Base-by-base conservation (phyloP, 2,113 vertebrate genomes). In the Odocoileus virginianus region DNA sequence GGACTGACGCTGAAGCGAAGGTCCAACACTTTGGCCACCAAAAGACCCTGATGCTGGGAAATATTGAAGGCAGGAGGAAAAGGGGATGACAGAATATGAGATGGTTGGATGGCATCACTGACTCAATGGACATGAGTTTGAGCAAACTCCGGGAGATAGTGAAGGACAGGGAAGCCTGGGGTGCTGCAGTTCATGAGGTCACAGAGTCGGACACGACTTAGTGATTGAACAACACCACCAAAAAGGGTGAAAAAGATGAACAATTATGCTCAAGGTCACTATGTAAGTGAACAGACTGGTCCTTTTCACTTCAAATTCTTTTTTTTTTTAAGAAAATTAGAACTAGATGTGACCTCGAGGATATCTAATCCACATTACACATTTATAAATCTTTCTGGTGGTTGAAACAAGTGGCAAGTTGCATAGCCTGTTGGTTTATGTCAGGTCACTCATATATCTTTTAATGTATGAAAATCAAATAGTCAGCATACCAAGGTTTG, bases 381-480 rank as follows among this genome's bases (percentile, higher is more conserved):
- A 28, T 94, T 91, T 95, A 45, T 93, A 83, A 61, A 67, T 87
- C 43, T 93, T 97, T 74, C 57, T 87, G 40, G 79, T 86, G 12
- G 25, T 58, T 33, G 81, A 47, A 83, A 94, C 95, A 17, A 91
- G 5, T 71, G 52, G 23, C 45, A 74, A 64, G 61, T 83, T 57
- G 16, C 6, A n/a, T 17, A 92, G 60, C 23, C 30, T 52, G 4
- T 78, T 94, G 89, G 30, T 57, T 94, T 74, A 94, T 25, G 55
- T 74, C 92, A 27, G 27, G 27, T 90, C 74, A 55, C 40, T 96
- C 64, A 88, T 78, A 71, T n/a, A 86, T 89, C 64, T 93, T 97
- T 92, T 84, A 89, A 91, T 93, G 82, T 98, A 98, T 97, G 91
- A 96, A 98, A 99, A 98, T 95, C 97, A 98, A 98, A 97, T 86